phyloP scores from a whole-genome alignment of 2,797 vertebrate species.

The Leucoraja ocellata region DNA sequence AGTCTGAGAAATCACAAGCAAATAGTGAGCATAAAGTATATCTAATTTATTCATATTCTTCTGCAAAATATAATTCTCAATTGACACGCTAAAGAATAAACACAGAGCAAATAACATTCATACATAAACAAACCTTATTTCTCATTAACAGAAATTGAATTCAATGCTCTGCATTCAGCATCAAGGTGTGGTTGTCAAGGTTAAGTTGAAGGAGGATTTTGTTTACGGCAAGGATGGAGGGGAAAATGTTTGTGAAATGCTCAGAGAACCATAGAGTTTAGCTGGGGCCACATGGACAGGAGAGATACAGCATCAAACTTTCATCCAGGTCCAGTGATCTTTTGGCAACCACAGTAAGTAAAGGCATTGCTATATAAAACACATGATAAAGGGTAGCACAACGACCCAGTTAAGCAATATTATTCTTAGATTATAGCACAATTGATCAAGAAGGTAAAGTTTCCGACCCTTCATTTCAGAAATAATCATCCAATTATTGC shows the following conservation, averaged over 20 bases:
- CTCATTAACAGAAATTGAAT: neutral
- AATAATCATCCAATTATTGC: neutral
- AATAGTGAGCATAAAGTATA: neutral
- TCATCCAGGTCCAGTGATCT: neutral
- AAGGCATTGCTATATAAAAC: neutral
- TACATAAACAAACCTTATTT: neutral
- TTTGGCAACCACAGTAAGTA: neutral
- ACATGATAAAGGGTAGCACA: neutral
- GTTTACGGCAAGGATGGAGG: neutral
- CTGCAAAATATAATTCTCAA: neutral
- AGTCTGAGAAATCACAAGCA: too few relatives aligned
- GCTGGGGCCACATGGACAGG: too few relatives aligned
- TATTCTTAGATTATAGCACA: neutral
- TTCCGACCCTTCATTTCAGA: neutral
- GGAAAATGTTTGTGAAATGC: neutral
- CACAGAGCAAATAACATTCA: neutral
- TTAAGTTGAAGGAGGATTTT: neutral
- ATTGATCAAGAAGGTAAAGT: neutral
- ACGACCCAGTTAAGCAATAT: neutral
- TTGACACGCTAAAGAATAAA: neutral
- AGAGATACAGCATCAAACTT: neutral
- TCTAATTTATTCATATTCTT: neutral
- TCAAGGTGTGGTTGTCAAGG: neutral
- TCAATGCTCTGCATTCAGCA: neutral
- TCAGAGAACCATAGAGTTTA: neutral